Base-by-base conservation (phyloP, 2,888 invertebrate species). In the Athalia rosae region DNA sequence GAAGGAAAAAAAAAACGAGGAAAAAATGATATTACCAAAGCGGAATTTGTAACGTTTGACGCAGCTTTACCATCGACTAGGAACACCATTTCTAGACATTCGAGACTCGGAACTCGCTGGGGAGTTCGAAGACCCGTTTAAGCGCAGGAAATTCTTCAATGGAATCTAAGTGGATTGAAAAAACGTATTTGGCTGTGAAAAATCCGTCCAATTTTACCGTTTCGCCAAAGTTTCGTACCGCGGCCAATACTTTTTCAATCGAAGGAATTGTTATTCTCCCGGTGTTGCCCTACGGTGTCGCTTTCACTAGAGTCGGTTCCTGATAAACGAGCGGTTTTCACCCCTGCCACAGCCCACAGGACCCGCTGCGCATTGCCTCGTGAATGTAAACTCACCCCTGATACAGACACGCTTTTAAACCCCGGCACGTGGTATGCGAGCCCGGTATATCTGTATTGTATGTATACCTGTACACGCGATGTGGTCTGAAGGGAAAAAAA, bases 261-360 rank as follows among this genome's bases (percentile, higher is more conserved):
- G 81, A 77, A 85, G 62, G 77, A 82, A 88, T 89, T 89, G 88
- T 89, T 89, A 89, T 89, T 89, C 89, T 85, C 83, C 81, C 82
- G 83, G 85, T 87, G 88, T 88, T 85, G 85, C 76, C 83, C 83
- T 85, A 82, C 84, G 88, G 89, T 89, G 89, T 89, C 89, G 88
- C 88, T 89, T 89, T 89, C 89, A 88, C 88, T 88, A 84, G 87
- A 87, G 85, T 89, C 87, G 87, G 87, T 88, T 86, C 85, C 89
- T 89, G 89, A 89, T 89, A 89, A 89, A 89, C 88, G 89, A 89
- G 89, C 89, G 88, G 87, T 89, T 88, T 67, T 87, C 84, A 81
- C 84, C 84, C 83, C 80, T 80, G 76, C 82, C 81, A 76, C 62
- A 63, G 74, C 77, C 79, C 79, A 77, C 80, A 64, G 76, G 73